Percentiles rank a stretch among this genome's conserved stretches.
These are phyloP conservation scores for Toxotes jaculatrix DNA, from an alignment of 2,113 vertebrate species.

Conservation along the genomic window DNA sequence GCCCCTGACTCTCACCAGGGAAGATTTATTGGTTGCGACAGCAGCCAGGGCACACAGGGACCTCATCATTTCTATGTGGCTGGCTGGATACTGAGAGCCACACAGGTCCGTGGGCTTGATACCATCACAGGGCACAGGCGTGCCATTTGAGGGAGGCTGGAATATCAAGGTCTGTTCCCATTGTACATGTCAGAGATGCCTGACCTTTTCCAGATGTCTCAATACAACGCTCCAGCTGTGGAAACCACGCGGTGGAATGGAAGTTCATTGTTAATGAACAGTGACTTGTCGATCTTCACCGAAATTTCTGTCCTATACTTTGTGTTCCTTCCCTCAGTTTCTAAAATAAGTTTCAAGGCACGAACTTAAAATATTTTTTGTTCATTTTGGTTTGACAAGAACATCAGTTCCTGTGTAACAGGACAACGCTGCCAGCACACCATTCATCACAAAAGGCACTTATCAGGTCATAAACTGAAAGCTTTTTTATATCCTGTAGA, in stretches of 20 bases:
- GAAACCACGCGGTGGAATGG: constrained; percentile 9
- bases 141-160: constrained; percentile 9
- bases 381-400: too few species aligned
- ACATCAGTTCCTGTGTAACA: too few species aligned
- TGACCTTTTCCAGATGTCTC: constrained; percentile 58
- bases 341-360: too few species aligned
- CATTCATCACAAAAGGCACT: not conserved
- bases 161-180: constrained; percentile 28
- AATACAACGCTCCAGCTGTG: constrained; percentile 1
- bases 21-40: constrained; percentile 75
- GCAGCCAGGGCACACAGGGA: constrained; percentile 48
- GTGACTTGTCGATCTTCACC: constrained; percentile 18
- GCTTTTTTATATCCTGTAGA: too few species aligned
- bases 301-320: not conserved
- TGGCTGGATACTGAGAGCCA: constrained; percentile 35
- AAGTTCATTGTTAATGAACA: constrained; percentile 28
- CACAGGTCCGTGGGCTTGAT: constrained; percentile 30
- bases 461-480: not conserved
- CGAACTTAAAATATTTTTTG: too few species aligned
- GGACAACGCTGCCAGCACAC: too few species aligned
- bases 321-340: too few species aligned
- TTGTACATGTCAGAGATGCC: constrained; percentile 40
- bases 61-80: constrained; percentile 67
- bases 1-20: constrained; percentile 57
- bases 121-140: constrained; percentile 23